phyloP scores from a whole-genome alignment of 2,888 invertebrate genomes.

The Tortricodes alternella region DNA sequence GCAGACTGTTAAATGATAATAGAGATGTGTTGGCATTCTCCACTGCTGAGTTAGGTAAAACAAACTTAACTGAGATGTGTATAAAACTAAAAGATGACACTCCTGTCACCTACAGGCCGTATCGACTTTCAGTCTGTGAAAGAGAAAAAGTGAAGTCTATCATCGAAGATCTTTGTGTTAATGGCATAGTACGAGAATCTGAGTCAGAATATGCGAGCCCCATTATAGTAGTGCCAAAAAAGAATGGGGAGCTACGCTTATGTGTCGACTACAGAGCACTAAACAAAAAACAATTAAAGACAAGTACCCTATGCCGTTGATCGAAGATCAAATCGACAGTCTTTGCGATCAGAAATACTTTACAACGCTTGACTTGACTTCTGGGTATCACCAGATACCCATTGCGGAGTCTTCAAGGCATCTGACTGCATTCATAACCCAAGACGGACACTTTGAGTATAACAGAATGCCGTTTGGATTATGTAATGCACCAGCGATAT shows the following conservation, averaged over 20 bases:
- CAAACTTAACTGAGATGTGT: conserved; percentile 21
- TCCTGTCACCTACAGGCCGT: conserved; percentile 31
- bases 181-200: conserved; percentile 4
- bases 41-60: conserved; percentile 23
- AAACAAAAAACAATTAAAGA: conserved; percentile 39
- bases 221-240: conserved; percentile 32
- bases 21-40: conserved; percentile 27
- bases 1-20: conserved; percentile 8
- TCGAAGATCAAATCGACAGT: conserved; percentile 45
- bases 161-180: neutral
- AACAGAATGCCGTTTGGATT: conserved; percentile 38
- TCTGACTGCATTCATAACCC: conserved; percentile 47
- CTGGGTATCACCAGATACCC: conserved; percentile 6
- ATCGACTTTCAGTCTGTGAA: conserved; percentile 8
- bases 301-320: conserved; percentile 39
- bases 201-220: conserved; percentile 3
- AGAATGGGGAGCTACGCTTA: conserved; percentile 35
- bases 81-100: conserved; percentile 21
- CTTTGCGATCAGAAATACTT: conserved; percentile 38
- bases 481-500: conserved; percentile 42
- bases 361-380: conserved; percentile 33
- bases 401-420: conserved; percentile 33
- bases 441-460: conserved; percentile 33
- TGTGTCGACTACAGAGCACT: conserved; percentile 35
- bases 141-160: conserved; percentile 7